phyloP scores from a whole-genome alignment of 2,113 vertebrate genomes.

The Amazona guildingii region DNA sequence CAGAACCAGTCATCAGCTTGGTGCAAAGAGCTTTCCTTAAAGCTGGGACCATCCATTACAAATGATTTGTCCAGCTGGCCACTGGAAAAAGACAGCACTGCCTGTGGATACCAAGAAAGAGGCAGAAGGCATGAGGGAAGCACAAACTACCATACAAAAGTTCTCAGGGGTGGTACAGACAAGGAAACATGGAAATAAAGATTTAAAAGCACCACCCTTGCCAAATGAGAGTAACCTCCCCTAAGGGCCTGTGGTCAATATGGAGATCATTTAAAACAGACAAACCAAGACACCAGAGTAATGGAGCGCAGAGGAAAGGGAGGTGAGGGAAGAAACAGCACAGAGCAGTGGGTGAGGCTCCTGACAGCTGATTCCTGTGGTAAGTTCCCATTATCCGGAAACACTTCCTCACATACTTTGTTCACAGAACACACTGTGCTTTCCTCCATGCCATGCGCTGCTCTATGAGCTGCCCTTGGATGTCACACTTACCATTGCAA shows the following conservation, averaged over 20 bases:
- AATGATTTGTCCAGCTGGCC: not conserved
- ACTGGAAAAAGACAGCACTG: not conserved
- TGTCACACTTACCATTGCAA: not conserved
- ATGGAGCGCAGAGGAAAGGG: not conserved
- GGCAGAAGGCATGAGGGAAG: not conserved
- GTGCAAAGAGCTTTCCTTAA: not conserved
- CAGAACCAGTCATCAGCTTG: not conserved
- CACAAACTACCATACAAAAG: not conserved
- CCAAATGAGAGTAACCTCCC: not conserved
- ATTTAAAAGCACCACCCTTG: not conserved
- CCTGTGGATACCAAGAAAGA: not conserved
- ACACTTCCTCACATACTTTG: not conserved
- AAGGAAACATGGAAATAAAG: not conserved
- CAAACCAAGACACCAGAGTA: not conserved
- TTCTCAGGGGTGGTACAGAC: not conserved
- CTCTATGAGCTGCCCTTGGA: not conserved
- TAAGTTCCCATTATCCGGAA: not conserved
- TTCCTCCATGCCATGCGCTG: not conserved
- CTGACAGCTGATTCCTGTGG: not conserved
- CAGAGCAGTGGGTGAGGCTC: not conserved
- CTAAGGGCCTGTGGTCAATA: not conserved
- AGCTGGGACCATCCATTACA: not conserved
- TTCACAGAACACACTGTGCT: fast-evolving
- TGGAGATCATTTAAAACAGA: fast-evolving
- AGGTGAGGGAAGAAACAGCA: not conserved